These are phyloP conservation scores for Drosophila arizonae DNA, from an alignment of 1,140 invertebrate genomes.

Conservation along the genomic window DNA sequence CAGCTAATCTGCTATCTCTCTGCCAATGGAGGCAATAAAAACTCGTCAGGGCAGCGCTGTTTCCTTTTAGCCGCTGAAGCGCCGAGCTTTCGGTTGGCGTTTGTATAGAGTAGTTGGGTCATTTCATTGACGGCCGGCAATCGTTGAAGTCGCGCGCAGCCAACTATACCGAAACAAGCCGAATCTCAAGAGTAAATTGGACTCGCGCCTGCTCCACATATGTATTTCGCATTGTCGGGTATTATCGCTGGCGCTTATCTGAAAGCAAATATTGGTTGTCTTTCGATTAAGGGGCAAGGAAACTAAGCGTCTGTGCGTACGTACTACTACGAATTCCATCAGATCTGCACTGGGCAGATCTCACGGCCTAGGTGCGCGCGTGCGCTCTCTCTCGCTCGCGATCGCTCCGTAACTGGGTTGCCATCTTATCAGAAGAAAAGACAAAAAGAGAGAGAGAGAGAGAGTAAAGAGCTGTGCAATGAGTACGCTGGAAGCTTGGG, in stretches of 20 bases:
- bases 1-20: conserved; percentile 45
- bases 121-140: conserved; percentile 69
- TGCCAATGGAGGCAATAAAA: conserved; percentile 34
- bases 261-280: conserved; percentile 56
- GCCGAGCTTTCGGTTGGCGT: conserved; percentile 13
- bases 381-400: not conserved
- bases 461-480: conserved; percentile 25
- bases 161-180: not conserved
- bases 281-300: conserved; percentile 46
- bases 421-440: not conserved
- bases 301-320: not conserved
- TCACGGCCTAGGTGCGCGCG: not conserved
- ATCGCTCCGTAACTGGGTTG: not conserved
- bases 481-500: conserved; percentile 82
- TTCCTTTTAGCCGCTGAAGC: conserved; percentile 14
- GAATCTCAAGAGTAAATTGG: conserved; percentile 59
- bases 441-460: not conserved
- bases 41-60: not conserved
- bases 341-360: not conserved
- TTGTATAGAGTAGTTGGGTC: conserved; percentile 20
- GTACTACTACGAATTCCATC: not conserved
- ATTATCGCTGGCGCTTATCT: conserved; percentile 54
- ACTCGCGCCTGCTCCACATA: not conserved
- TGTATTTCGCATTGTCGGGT: conserved; percentile 9
- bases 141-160: conserved; percentile 51